These are phyloP conservation scores for Brachyrhaphis roseni DNA, from an alignment of 2,797 vertebrate genomes.

Conservation along the genomic window DNA sequence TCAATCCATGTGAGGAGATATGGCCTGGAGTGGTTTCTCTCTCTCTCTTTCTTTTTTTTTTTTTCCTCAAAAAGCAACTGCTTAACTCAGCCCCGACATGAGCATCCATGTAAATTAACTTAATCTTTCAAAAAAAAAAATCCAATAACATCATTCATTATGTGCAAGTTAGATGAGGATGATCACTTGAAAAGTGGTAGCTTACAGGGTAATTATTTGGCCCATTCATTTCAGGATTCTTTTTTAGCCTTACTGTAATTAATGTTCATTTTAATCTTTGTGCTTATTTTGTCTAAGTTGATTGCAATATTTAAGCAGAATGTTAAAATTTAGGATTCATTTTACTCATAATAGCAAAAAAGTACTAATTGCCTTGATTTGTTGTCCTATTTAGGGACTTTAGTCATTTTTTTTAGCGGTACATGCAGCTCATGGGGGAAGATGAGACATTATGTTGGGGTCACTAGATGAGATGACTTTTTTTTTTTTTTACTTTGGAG, in stretches of 20 bases:
- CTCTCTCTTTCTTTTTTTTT: conserved; percentile 1
- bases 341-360: background rate
- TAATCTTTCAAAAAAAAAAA: conserved; percentile 39
- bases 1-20: conserved; percentile 80
- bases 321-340: background rate
- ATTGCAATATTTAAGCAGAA: background rate
- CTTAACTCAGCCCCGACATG: conserved; percentile 64
- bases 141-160: conserved; percentile 62
- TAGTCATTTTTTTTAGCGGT: background rate
- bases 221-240: conserved; percentile 35
- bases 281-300: background rate
- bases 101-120: conserved; percentile 68
- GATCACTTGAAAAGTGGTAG: conserved; percentile 50
- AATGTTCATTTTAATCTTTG: conserved; percentile 31
- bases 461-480: background rate
- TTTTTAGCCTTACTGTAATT: conserved; percentile 13
- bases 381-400: background rate
- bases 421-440: background rate
- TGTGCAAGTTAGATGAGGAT: conserved; percentile 49
- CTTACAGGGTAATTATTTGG: conserved; percentile 63
- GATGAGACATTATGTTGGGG: background rate
- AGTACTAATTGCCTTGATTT: background rate
- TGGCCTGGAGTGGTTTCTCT: conserved; percentile 70
- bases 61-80: conserved; percentile 46
- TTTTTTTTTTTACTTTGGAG: background rate